Base-by-base conservation (phyloP, 1,140 invertebrate species). In the Lordiphosa clarofinis region DNA sequence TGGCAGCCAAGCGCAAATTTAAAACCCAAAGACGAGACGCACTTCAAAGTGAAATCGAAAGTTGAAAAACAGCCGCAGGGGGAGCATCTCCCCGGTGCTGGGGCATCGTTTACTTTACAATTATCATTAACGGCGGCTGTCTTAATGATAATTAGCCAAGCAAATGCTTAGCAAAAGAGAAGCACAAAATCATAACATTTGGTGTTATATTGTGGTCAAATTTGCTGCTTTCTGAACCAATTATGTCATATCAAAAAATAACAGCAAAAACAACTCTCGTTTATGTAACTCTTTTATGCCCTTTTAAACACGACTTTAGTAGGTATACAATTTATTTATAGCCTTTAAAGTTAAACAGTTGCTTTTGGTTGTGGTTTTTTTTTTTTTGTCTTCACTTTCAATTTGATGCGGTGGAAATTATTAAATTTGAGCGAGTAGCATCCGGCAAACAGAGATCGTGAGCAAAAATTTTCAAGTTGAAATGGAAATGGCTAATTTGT, bases 31-130 rank as follows among this genome's bases (percentile, higher is more conserved):
- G 40, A 39, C 12, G 43, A 3, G 13, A 1, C 31, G 36, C 47
- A 21, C 55, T 55, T 39, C 48, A 55, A 60, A 67, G 73, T 75
- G 73, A 76, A 75, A 75, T 75, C 73, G 73, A 76, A 76, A 76
- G 73, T 76, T 57, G 56, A 43, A 36, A 50, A 31, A 36, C 38
- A 21, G 10, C n/a, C 8, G 52, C 35, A 12, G 2, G 35, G 19
- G 11, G 11, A 2, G 10, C 8, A 0, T 5, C 36, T 28, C 21
- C 36, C 3, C 40, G 33, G 12, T 28, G 11, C 38, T 4, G 11
- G 15, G 21, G 40, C 46, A 66, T 33, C 54, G 40, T 56, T 74
- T 75, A 52, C 71, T 56, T 52, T 49, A 55, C 60, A 59, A 70
- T 56, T 71, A 75, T 46, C 60, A 44, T 48, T 53, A 40, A 54